Percentiles rank a stretch among this genome's conserved stretches.
Conservation (phyloP, 53 echinoderm and acorn worm genomes). For the Astropecten irregularis region DNA sequence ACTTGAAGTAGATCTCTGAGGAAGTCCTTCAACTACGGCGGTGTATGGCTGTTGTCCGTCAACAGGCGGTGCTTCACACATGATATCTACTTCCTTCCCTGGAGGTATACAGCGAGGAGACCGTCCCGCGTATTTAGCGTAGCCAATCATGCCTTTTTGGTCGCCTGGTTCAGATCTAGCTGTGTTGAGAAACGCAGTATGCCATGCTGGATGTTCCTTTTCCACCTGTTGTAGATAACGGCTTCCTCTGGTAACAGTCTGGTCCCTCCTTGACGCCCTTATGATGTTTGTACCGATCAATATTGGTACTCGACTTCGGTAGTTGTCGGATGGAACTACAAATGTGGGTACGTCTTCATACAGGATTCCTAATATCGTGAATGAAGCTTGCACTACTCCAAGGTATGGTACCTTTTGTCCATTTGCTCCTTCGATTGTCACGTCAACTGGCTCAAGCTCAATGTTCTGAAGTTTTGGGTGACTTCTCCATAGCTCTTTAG, state of each 20-base stretch:
- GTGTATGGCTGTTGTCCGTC: neutral
- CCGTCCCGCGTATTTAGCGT: too few relatives aligned
- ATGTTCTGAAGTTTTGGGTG: constrained; percentile 29
- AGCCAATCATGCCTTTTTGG: neutral
- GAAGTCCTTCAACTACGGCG: neutral
- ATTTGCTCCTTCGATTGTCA: too few relatives aligned
- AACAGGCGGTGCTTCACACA: neutral
- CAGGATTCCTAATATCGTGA: too few relatives aligned
- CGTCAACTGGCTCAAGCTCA: too few relatives aligned
- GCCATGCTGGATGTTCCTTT: too few relatives aligned
- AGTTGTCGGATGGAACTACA: too few relatives aligned
- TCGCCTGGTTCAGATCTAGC: constrained; percentile 4
- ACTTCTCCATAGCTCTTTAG: constrained; percentile 18
- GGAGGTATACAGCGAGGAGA: constrained; percentile 18
- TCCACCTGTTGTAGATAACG: neutral
- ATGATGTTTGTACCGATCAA: constrained; percentile 59
- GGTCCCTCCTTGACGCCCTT: constrained; percentile 11
- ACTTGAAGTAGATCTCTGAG: too few relatives aligned
- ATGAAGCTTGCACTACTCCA: too few relatives aligned
- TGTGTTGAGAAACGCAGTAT: too few relatives aligned
- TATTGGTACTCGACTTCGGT: constrained; percentile 23
- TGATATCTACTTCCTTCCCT: constrained; percentile 3
- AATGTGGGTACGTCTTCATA: too few relatives aligned
- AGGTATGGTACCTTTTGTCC: too few relatives aligned
- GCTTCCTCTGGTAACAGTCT: neutral